Percentiles rank a stretch among this genome's conserved stretches.
These are phyloP conservation scores for Stenurella melanura DNA, from an alignment of 2,888 invertebrate species.

Conservation along the genomic window DNA sequence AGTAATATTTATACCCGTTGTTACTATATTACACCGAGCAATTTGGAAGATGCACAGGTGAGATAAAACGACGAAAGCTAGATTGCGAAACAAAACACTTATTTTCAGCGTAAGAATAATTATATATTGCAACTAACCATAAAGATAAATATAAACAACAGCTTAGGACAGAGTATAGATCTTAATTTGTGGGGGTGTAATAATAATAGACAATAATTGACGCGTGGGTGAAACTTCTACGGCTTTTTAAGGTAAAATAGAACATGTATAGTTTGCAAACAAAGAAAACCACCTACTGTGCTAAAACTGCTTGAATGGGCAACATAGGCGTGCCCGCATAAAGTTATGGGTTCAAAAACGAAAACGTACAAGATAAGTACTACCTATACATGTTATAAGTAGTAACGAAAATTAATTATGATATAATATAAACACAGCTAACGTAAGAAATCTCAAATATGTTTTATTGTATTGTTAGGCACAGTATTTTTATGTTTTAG, in stretches of 20 bases:
- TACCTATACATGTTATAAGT: too few relatives aligned
- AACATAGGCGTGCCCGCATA: slow-evolving; percentile 21
- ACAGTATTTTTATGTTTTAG: too few relatives aligned
- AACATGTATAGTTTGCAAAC: slow-evolving; percentile 49
- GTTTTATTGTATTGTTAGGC: too few relatives aligned
- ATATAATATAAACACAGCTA: too few relatives aligned
- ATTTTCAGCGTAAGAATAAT: neutral
- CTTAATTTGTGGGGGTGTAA: slow-evolving; percentile 48
- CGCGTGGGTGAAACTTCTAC: slow-evolving; percentile 55
- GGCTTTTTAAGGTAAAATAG: slow-evolving; percentile 55
- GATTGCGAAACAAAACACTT: neutral
- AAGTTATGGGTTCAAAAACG: neutral
- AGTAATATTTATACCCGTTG: too few relatives aligned
- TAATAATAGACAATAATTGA: slow-evolving; percentile 46
- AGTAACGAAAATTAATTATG: too few relatives aligned
- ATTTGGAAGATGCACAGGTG: too few relatives aligned
- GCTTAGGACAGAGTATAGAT: slow-evolving; percentile 8
- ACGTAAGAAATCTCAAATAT: too few relatives aligned
- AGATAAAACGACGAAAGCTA: neutral
- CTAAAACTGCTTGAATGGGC: slow-evolving; percentile 40
- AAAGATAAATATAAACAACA: slow-evolving; percentile 6
- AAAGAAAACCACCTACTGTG: slow-evolving; percentile 53
- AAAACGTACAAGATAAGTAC: neutral
- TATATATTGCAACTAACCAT: neutral
- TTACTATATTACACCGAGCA: too few relatives aligned